phyloP scores from a whole-genome alignment of 2,797 vertebrate genomes.

The Micropoecilia bifurca region DNA sequence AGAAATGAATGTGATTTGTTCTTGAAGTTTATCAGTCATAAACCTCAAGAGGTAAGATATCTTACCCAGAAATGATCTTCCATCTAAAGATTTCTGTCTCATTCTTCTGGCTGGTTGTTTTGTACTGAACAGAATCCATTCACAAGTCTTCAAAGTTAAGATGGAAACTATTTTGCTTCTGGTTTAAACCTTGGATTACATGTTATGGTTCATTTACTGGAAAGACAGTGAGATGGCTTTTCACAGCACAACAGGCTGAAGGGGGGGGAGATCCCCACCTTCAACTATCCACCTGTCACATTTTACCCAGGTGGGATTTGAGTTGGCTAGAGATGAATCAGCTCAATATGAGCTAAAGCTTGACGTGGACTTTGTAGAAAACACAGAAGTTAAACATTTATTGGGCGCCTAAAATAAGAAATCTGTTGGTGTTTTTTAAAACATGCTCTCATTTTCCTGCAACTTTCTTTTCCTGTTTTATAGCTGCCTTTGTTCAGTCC shows the following conservation, averaged over 20 bases:
- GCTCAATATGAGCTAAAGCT: slow-evolving; percentile 22
- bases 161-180: neutral
- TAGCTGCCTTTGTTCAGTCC: slow-evolving; percentile 21
- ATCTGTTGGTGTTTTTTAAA: neutral
- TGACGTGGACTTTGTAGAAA: slow-evolving; percentile 20
- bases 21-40: neutral
- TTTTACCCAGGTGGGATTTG: slow-evolving; percentile 42
- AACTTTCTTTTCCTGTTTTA: neutral
- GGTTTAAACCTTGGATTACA: neutral
- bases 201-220: slow-evolving; percentile 24
- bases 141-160: neutral
- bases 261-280: slow-evolving; percentile 1
- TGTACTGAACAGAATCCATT: neutral
- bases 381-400: neutral
- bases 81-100: neutral
- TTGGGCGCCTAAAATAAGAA: neutral
- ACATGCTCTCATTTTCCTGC: neutral
- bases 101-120: neutral
- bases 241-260: neutral
- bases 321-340: slow-evolving; percentile 52
- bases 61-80: neutral
- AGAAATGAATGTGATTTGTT: neutral
- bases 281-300: slow-evolving; percentile 32
- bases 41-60: neutral
- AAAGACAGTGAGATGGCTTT: slow-evolving; percentile 21